Conservation (phyloP, 2,113 vertebrate genomes). For the Petromus typicus region DNA sequence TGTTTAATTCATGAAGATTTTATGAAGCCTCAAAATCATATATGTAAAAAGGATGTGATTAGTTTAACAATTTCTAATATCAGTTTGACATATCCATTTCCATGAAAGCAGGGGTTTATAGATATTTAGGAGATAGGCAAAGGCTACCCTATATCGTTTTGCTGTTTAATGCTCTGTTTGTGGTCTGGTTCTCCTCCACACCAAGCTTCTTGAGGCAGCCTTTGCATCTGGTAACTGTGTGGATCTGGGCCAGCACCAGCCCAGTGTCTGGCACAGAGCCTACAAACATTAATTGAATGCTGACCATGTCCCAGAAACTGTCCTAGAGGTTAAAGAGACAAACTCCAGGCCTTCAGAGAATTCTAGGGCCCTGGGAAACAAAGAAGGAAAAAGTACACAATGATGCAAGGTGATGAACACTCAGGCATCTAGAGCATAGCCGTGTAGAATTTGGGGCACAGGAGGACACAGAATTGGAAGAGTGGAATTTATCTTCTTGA, state of each 20-base stretch:
- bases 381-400: not conserved
- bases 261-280: not conserved
- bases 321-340: not conserved
- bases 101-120: not conserved
- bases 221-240: not conserved
- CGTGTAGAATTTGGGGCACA: not conserved
- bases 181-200: not conserved
- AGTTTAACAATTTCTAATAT: not conserved
- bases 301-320: not conserved
- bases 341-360: not conserved
- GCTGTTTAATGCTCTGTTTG: not conserved
- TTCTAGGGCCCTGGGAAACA: not conserved
- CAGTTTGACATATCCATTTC: not conserved
- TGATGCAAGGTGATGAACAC: not conserved
- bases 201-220: not conserved
- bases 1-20: not conserved
- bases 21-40: not conserved
- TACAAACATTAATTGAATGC: not conserved
- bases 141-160: not conserved
- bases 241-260: not conserved
- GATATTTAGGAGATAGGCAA: not conserved
- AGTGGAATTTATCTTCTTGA: not conserved
- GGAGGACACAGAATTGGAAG: not conserved
- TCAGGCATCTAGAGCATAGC: fast-evolving
- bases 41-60: not conserved